Conservation (phyloP, 2,888 invertebrate genomes). For the Mythimna impura region DNA sequence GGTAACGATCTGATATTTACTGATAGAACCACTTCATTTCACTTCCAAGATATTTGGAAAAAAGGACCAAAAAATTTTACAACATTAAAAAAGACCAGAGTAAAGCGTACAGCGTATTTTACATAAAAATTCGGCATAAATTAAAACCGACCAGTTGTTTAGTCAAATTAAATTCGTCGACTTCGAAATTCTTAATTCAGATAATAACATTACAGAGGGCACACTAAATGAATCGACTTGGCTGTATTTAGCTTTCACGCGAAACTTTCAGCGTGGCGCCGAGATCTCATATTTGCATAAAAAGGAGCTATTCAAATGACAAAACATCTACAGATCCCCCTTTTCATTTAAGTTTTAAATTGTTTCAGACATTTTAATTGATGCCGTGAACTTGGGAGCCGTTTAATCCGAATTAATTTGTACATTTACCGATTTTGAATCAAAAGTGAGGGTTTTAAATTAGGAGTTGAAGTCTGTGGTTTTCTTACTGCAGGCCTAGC, state of each 20-base stretch:
- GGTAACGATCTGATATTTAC: no score
- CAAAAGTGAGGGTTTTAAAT: slow-evolving; percentile 21
- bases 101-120: slow-evolving; percentile 47
- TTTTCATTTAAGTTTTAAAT: slow-evolving; percentile 88
- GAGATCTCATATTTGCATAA: slow-evolving; percentile 87
- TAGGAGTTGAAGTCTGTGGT: slow-evolving; percentile 4
- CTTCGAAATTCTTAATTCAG: slow-evolving; percentile 84
- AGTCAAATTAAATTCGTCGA: slow-evolving; percentile 80
- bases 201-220: slow-evolving; percentile 83
- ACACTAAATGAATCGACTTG: slow-evolving; percentile 79
- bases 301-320: slow-evolving; percentile 86
- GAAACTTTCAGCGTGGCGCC: slow-evolving; percentile 73
- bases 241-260: slow-evolving; percentile 77
- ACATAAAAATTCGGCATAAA: slow-evolving; percentile 56
- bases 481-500: no score
- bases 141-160: slow-evolving; percentile 75
- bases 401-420: slow-evolving; percentile 82
- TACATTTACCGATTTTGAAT: slow-evolving; percentile 73
- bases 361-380: slow-evolving; percentile 85
- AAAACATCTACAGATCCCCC: slow-evolving; percentile 85
- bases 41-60: no score
- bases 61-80: no score
- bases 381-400: slow-evolving; percentile 71
- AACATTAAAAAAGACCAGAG: neutral
- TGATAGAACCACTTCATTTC: no score